phyloP scores from a whole-genome alignment of 37 sponge, comb jelly and placozoan genomes.

The Haliclona indistincta region DNA sequence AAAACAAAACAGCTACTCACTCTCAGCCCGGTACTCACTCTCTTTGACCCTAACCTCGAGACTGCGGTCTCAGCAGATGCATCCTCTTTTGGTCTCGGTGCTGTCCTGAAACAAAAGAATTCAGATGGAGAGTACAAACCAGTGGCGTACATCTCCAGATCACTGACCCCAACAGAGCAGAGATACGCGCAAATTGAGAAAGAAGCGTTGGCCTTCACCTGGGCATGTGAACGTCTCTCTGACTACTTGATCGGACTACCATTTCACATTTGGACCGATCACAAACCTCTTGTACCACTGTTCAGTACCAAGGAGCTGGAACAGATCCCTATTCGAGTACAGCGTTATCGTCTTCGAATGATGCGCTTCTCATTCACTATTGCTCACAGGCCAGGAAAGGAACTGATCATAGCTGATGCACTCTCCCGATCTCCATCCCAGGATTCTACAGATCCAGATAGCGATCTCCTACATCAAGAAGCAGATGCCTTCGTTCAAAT shows the following conservation, averaged over 20 bases:
- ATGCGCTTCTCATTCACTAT: constrained; percentile 11
- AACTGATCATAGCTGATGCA: constrained; percentile 7
- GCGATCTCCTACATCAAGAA: too few relatives aligned
- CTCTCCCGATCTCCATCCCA: neutral
- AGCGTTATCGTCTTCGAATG: constrained; percentile 24
- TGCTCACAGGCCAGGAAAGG: constrained; percentile 17
- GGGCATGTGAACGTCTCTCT: constrained; percentile 53
- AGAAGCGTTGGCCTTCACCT: constrained; percentile 36
- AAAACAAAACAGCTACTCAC: constrained; percentile 27
- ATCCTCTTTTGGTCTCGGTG: constrained; percentile 30
- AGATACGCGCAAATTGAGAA: constrained; percentile 59
- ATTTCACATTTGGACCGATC: constrained; percentile 34
- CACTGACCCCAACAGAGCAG: constrained; percentile 30
- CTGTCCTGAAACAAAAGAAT: constrained; percentile 22
- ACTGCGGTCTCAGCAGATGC: constrained; percentile 36
- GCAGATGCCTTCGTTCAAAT: neutral
- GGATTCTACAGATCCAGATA: neutral
- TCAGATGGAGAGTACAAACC: constrained; percentile 18
- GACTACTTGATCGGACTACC: constrained; percentile 24
- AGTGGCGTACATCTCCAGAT: constrained; percentile 38
- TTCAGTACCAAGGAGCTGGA: constrained; percentile 20
- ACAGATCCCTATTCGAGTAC: constrained; percentile 20
- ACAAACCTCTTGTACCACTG: constrained; percentile 44
- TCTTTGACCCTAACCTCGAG: constrained; percentile 15
- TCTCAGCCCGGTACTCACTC: constrained; percentile 22